Base-by-base conservation (phyloP, 1,140 invertebrate genomes). In the Hyphantria cunea region DNA sequence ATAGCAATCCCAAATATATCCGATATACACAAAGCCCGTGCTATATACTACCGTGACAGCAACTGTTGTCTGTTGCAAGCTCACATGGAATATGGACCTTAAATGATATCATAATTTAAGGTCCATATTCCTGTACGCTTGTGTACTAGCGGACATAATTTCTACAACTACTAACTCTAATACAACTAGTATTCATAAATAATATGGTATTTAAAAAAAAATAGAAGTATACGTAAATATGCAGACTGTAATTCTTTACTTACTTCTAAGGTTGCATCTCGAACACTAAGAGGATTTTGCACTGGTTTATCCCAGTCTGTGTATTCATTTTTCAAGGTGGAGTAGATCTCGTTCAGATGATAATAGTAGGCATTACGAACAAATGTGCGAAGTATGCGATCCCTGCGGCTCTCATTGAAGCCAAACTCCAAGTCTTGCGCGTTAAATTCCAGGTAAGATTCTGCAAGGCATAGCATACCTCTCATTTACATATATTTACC, bases 261-360 rank as follows among this genome's bases (percentile, higher is more conserved):
- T 72, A 91, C 91, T 81, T 95, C 94, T 34, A 95, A 84, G 6
- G 95, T 94, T 32, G 94, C 94, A 84, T 96, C 95, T n/a, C 95
- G 89, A 9, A 95, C 94, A 75, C 94, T 95, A 66, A 95, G 86
- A 42, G 95, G 96, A 91, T 96, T 83, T 93, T 94, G 77, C 70
- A 95, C 86, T 66, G 95, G 93, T 71, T 95, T 93, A 80, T 97
- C 96, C 97, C 97, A 98, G 83, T 98, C 96, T 45, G 96, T 98
- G 89, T 98, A 98, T 83, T 98, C 97, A 84, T 98, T 98, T 87
- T 96, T 96, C 51, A 98, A 92, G 31, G 96, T 96, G 13, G 96
- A 96, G 91, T 96, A 97, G 74, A 97, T 97, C 89, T 97, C 96
- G 88, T 97, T 97, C 55, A 97, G 92, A 91, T 97, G 96, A 87